Conservation (phyloP, 2,113 vertebrate genomes). For the Planiliza haematocheilus region DNA sequence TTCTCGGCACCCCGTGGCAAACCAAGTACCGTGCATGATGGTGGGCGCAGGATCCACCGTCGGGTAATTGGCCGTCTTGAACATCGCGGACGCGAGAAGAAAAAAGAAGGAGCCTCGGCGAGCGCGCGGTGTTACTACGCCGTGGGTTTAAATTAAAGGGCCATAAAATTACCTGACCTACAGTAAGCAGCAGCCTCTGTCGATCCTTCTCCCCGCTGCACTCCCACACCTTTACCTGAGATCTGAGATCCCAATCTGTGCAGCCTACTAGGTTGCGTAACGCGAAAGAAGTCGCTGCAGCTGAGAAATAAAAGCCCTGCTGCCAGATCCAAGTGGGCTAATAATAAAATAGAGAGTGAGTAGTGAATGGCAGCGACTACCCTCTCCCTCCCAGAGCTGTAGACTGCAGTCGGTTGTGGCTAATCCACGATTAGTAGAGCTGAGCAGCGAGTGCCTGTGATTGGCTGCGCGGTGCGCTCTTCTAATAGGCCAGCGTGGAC, state of each 20-base stretch:
- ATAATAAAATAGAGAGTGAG: constrained; percentile 61
- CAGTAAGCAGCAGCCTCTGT: constrained; percentile 54
- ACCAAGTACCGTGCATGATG: constrained; percentile 83
- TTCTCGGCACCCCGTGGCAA: constrained; percentile 80
- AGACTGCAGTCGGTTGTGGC: constrained; percentile 74
- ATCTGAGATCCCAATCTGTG: constrained; percentile 47
- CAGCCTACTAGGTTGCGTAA: constrained; percentile 29
- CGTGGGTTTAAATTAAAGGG: constrained; percentile 60
- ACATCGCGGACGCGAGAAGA: constrained; percentile 64
- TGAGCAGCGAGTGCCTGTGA: constrained; percentile 63
- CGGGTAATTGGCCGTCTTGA: constrained; percentile 78
- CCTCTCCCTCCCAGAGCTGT: constrained; percentile 65
- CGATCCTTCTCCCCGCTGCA: constrained; percentile 40
- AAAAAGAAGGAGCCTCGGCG: constrained; percentile 54
- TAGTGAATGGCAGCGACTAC: constrained; percentile 49
- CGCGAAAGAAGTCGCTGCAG: constrained; percentile 34
- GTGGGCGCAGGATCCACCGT: constrained; percentile 86
- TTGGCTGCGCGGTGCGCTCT: constrained; percentile 72
- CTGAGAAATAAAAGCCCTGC: constrained; percentile 26
- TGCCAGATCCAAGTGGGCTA: constrained; percentile 58
- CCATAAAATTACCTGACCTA: constrained; percentile 68
- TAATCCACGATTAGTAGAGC: constrained; percentile 75
- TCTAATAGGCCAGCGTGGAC: constrained; percentile 57
- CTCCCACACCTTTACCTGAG: constrained; percentile 64
- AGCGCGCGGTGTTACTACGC: constrained; percentile 66